phyloP scores from a whole-genome alignment of 2,888 invertebrate species.

The Platycheirus albimanus region DNA sequence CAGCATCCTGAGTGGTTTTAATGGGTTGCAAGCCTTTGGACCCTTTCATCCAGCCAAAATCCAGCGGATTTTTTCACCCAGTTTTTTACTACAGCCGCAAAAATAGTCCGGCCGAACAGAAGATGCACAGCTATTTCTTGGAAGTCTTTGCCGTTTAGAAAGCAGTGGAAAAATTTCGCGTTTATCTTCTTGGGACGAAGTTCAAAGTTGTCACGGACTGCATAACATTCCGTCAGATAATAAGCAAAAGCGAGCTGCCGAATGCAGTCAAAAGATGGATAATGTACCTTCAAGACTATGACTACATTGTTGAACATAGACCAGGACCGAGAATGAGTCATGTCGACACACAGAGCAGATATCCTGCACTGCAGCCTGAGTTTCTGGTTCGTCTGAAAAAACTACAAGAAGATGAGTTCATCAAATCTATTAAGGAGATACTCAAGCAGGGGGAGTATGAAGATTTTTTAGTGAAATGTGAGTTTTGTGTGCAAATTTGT shows the following conservation, averaged over 20 bases:
- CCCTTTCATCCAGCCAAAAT: conserved; percentile 17
- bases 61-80: too few relatives aligned
- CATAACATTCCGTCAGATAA: conserved; percentile 33
- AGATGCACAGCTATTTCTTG: conserved; percentile 33
- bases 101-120: conserved; percentile 30
- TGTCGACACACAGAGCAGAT: conserved; percentile 27
- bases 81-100: conserved; percentile 23
- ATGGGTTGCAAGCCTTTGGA: conserved; percentile 32
- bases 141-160: conserved; percentile 35
- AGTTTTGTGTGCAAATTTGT: conserved; percentile 16
- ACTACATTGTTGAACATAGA: conserved; percentile 33
- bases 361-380: conserved; percentile 17
- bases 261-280: conserved; percentile 25
- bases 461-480: conserved; percentile 13
- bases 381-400: conserved; percentile 4
- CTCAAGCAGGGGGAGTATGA: conserved; percentile 27
- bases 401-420: conserved; percentile 38
- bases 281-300: conserved; percentile 38
- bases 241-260: conserved; percentile 24
- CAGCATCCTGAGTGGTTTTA: conserved; percentile 9
- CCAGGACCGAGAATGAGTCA: conserved; percentile 22
- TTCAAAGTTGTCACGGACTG: conserved; percentile 36
- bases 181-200: conserved; percentile 28
- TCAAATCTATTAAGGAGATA: conserved; percentile 20
- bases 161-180: conserved; percentile 24